phyloP scores from a whole-genome alignment of 2,797 vertebrate genomes.

The Leptatherina wallacei region DNA sequence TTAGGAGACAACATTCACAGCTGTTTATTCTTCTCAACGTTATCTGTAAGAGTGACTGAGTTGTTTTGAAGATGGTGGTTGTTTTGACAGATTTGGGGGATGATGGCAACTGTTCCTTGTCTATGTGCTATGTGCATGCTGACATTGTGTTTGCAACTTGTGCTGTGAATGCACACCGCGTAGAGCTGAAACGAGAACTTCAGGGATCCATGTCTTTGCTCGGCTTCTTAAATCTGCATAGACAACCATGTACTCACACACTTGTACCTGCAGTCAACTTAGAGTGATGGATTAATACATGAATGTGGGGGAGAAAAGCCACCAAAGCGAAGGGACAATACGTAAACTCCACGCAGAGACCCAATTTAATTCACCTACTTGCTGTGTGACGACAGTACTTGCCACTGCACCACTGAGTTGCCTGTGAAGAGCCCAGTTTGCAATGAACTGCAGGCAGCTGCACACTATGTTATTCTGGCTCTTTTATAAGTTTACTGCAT shows the following conservation, averaged over 20 bases:
- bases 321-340: not conserved
- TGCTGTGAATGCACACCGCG: not conserved
- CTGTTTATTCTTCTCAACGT: conserved; percentile 67
- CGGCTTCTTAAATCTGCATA: not conserved
- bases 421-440: not conserved
- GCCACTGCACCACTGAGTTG: not conserved
- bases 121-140: conserved; percentile 21
- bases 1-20: conserved; percentile 72
- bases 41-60: conserved; percentile 69
- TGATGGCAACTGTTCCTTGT: conserved; percentile 59
- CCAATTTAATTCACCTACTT: not conserved
- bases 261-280: not conserved
- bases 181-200: conserved; percentile 6
- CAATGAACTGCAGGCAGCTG: not conserved
- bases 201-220: not conserved
- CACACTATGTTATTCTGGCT: not conserved
- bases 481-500: not conserved
- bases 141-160: conserved; percentile 44
- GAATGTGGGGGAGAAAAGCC: not conserved
- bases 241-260: not conserved
- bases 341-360: not conserved
- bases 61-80: conserved; percentile 71
- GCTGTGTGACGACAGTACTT: not conserved
- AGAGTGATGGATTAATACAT: not conserved
- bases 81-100: conserved; percentile 66